A percentile compares a stretch with the other conserved stretches of the same genome.
Conservation (phyloP, 2,888 invertebrate species). For the Drosophila lutescens region DNA sequence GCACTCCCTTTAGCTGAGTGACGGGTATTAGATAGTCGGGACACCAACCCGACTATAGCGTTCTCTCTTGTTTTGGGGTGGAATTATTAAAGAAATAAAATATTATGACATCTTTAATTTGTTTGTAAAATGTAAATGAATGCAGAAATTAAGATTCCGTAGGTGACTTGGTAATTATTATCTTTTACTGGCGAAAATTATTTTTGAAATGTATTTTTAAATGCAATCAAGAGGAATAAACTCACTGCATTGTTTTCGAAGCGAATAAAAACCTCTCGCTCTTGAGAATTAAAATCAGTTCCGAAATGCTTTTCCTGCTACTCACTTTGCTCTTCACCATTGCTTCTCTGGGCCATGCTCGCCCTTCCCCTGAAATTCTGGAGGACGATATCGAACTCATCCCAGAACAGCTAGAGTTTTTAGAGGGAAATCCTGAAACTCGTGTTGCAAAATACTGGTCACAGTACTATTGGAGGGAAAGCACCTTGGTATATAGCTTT, state of each 20-base stretch:
- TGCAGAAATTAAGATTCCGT: no score
- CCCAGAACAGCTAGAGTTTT: constrained; percentile 9
- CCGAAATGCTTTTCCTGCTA: constrained; percentile 4
- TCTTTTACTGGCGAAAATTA: no score
- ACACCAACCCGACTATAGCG: no score
- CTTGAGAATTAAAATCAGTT: not conserved
- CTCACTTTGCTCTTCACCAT: not conserved
- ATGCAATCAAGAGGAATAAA: not conserved
- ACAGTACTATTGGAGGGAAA: constrained; percentile 49
- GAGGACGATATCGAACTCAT: constrained; percentile 38
- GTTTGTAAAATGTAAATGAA: no score
- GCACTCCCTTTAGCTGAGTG: no score
- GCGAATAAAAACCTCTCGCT: constrained; percentile 7
- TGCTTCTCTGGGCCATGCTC: not conserved
- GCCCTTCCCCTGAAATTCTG: not conserved
- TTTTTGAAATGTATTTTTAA: no score
- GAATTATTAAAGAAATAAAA: not conserved
- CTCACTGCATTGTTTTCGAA: not conserved
- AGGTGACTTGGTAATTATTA: no score
- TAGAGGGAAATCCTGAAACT: not conserved
- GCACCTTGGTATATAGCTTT: constrained; percentile 50
- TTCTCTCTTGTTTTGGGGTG: no score
- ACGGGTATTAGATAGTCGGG: no score
- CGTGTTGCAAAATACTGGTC: constrained; percentile 33
- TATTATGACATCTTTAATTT: no score